Conservation (phyloP, 92 coral and sea anemone genomes). For the Siderastrea radians region DNA sequence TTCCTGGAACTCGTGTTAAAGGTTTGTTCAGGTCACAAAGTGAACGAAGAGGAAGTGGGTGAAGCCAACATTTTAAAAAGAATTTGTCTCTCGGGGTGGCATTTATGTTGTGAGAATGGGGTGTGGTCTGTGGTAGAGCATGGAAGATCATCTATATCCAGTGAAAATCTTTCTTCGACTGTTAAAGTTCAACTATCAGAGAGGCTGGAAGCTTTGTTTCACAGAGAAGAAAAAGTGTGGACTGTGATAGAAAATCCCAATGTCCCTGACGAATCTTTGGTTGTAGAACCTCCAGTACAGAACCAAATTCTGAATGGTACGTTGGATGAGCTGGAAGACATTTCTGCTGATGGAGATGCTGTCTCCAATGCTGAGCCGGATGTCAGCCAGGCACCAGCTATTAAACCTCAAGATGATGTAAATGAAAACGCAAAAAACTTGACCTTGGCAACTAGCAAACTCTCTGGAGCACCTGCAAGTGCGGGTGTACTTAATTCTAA, state of each 20-base stretch:
- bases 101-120: slow-evolving; percentile 17
- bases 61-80: slow-evolving; percentile 14
- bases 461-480: neutral
- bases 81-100: slow-evolving; percentile 53
- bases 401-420: neutral
- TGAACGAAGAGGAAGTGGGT: slow-evolving; percentile 51
- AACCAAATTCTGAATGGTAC: neutral
- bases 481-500: neutral
- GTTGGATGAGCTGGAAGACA: neutral
- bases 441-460: neutral
- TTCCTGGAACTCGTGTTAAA: slow-evolving; percentile 22
- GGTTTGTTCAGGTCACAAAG: slow-evolving; percentile 15
- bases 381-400: neutral
- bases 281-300: neutral
- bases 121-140: slow-evolving; percentile 16
- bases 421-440: neutral
- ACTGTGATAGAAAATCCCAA: slow-evolving; percentile 21
- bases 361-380: neutral
- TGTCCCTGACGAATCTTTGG: neutral
- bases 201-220: slow-evolving; percentile 14
- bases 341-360: neutral
- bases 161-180: neutral
- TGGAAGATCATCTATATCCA: neutral
- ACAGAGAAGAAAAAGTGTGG: slow-evolving; percentile 35
- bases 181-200: slow-evolving; percentile 16